Evolutionary conservation across 2,113 vertebrate species (phyloP).

Genomic region (Boulengeromyrus knoepffleri): DNA sequence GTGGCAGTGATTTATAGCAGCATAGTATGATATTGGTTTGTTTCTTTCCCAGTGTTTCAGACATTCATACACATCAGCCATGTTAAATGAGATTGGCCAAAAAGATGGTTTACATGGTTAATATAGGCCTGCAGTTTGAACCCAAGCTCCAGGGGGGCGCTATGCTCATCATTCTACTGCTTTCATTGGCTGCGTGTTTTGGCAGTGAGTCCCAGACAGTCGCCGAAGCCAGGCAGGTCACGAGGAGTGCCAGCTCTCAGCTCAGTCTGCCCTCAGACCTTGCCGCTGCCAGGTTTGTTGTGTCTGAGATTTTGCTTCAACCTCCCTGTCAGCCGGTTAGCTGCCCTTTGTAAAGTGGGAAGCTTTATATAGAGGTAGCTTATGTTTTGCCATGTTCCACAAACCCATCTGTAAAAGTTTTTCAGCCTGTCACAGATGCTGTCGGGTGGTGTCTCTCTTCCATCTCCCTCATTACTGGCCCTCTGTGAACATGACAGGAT

Average conservation of each 20-base stretch:
- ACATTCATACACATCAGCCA: background rate
- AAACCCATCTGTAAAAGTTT: background rate
- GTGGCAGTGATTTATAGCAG: background rate
- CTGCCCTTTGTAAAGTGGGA: background rate
- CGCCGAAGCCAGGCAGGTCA: background rate
- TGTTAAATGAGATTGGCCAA: background rate
- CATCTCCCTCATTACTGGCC: background rate
- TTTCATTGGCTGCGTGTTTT: background rate
- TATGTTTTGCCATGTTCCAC: background rate
- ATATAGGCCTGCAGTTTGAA: background rate
- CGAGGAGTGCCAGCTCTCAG: background rate
- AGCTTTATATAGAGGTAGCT: background rate
- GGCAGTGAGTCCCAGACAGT: background rate
- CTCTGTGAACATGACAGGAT: background rate
- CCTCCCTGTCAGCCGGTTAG: background rate
- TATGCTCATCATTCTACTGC: background rate
- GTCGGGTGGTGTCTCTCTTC: background rate
- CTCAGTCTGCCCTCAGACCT: background rate
- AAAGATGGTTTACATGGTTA: background rate
- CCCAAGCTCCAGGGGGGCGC: background rate
- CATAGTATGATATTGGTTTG: slow-evolving; percentile 21
- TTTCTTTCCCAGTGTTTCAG: background rate
- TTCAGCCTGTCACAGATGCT: background rate
- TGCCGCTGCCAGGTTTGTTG: background rate
- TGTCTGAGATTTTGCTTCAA: background rate